phyloP scores from a whole-genome alignment of 2,797 vertebrate genomes.

The Corythornis leucogaster region DNA sequence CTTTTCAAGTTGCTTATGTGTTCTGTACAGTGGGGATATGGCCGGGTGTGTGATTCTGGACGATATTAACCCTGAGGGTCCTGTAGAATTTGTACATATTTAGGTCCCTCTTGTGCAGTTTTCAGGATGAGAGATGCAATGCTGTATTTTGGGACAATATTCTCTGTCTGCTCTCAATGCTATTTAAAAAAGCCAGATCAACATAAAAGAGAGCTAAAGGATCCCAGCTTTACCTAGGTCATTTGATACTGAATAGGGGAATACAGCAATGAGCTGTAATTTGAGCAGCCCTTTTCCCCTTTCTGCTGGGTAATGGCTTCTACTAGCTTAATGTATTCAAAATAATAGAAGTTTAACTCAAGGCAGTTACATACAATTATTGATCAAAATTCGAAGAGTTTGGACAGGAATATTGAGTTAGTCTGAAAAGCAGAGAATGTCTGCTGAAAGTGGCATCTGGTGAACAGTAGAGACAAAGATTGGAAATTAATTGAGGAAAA shows the following conservation, averaged over 20 bases:
- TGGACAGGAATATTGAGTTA: neutral
- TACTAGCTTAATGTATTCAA: constrained; percentile 40
- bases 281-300: constrained; percentile 16
- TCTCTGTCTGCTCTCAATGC: neutral
- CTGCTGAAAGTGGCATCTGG: neutral
- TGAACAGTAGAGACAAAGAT: neutral
- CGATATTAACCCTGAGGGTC: neutral
- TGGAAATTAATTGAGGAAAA: neutral
- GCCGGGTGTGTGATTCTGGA: neutral
- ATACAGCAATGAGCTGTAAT: neutral
- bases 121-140: neutral
- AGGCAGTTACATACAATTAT: constrained; percentile 25
- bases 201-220: neutral
- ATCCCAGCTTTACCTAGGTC: neutral
- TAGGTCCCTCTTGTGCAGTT: neutral
- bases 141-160: neutral
- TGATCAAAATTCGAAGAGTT: constrained; percentile 35
- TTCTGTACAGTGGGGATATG: neutral
- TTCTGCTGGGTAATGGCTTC: constrained; percentile 25
- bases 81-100: neutral
- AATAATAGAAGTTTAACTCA: constrained; percentile 27
- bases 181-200: neutral
- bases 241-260: neutral
- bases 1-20: neutral
- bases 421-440: neutral